Conservation (phyloP, 2,113 vertebrate genomes). For the Nanorana parkeri region DNA sequence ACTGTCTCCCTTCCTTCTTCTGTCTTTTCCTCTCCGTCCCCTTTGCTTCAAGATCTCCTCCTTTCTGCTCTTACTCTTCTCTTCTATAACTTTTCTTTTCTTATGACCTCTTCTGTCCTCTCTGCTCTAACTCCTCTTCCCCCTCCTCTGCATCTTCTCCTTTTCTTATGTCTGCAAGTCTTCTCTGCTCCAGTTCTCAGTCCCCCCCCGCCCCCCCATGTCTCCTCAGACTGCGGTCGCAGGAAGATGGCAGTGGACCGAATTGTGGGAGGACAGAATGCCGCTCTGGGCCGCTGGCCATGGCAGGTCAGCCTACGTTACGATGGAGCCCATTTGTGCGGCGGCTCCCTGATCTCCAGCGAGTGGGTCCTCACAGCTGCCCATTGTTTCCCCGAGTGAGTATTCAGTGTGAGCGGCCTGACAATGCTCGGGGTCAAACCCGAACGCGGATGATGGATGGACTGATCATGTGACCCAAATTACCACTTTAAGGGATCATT, state of each 20-base stretch:
- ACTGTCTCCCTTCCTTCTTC: too few species aligned
- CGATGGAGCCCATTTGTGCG: slow-evolving; percentile 84
- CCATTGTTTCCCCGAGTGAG: slow-evolving; percentile 90
- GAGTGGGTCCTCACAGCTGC: slow-evolving; percentile 89
- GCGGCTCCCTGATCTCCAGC: slow-evolving; percentile 85
- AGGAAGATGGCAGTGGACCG: slow-evolving; percentile 82
- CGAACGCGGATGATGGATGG: too few species aligned
- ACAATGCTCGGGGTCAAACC: too few species aligned
- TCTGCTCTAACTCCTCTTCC: too few species aligned
- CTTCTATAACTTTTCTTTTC: background rate
- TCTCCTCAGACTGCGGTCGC: slow-evolving; percentile 80
- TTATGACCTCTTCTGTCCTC: background rate
- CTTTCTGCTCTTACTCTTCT: too few species aligned
- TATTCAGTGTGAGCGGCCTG: background rate
- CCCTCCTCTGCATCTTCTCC: too few species aligned
- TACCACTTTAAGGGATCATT: too few species aligned
- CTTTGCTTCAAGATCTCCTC: too few species aligned
- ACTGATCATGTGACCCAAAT: background rate
- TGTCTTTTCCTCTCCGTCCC: too few species aligned
- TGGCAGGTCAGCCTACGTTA: slow-evolving; percentile 92
- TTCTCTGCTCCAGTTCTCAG: too few species aligned
- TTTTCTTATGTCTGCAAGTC: too few species aligned
- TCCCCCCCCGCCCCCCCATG: background rate
- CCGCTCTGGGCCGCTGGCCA: slow-evolving; percentile 84
- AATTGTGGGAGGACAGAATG: slow-evolving; percentile 85